Conservation (phyloP, 2,113 vertebrate species). For the Misgurnus anguillicaudatus region DNA sequence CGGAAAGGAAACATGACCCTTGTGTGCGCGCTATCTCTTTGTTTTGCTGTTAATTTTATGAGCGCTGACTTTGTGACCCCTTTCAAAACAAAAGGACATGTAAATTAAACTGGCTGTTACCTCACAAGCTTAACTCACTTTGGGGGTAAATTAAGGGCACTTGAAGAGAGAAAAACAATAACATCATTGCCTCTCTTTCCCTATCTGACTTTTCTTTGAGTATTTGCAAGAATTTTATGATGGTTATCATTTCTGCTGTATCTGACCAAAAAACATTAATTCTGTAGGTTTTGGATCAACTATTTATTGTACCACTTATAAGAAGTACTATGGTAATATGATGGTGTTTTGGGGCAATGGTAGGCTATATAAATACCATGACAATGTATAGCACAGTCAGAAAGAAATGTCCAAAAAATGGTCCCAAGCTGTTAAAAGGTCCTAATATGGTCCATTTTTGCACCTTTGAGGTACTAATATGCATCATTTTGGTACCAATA, state of each 20-base stretch:
- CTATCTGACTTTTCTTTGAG: conserved; percentile 49
- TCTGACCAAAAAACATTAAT: conserved; percentile 43
- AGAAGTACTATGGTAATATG: not conserved
- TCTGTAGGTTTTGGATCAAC: conserved; percentile 39
- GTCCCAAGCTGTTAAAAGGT: too few species aligned
- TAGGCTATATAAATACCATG: not conserved
- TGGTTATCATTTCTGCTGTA: conserved; percentile 51
- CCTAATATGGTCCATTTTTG: too few species aligned
- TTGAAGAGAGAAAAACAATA: conserved; percentile 13
- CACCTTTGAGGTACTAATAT: too few species aligned
- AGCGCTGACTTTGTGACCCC: conserved; percentile 52
- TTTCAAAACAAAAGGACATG: conserved; percentile 58
- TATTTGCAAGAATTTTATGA: conserved; percentile 45
- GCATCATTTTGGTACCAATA: too few species aligned
- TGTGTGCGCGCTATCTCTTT: conserved; percentile 33
- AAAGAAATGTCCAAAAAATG: too few species aligned
- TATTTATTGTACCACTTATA: not conserved
- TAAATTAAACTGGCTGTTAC: conserved; percentile 56
- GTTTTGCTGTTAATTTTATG: conserved; percentile 60
- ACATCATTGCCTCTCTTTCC: conserved; percentile 24
- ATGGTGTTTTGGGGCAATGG: not conserved
- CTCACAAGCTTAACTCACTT: conserved; percentile 42
- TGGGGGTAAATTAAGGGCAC: conserved; percentile 56
- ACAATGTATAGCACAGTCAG: too few species aligned
- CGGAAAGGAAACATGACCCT: conserved; percentile 28